Evolutionary conservation across 2,888 invertebrate genomes (phyloP).

Genomic region (Tetramorium bicarinatum): DNA sequence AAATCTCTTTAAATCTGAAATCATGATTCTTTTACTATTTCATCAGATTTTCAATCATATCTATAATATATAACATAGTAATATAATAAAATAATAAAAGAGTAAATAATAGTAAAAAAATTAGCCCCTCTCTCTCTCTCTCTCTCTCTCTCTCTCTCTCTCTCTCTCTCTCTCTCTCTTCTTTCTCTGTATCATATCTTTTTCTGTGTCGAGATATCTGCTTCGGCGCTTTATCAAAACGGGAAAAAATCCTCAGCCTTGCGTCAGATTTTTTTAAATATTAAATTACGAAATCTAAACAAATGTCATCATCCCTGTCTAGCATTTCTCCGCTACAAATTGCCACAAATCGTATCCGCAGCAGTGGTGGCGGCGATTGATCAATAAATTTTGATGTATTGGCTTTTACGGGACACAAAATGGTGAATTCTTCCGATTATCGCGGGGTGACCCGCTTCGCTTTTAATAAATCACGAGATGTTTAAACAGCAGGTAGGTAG

Average conservation of each 20-base stretch:
- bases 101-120: not conserved
- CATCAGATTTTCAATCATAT: not conserved
- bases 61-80: not conserved
- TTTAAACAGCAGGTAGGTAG: constrained; percentile 9
- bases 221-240: not conserved
- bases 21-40: not conserved
- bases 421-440: constrained; percentile 45
- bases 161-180: not conserved
- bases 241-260: constrained; percentile 8
- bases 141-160: not conserved
- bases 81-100: too few species aligned
- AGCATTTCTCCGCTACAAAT: not conserved
- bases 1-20: too few species aligned
- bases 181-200: not conserved
- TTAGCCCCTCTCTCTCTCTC: too few species aligned
- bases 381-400: constrained; percentile 18
- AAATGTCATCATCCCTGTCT: not conserved
- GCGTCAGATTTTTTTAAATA: constrained; percentile 39
- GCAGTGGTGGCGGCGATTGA: constrained; percentile 5
- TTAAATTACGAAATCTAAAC: constrained; percentile 11
- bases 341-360: constrained; percentile 3
- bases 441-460: constrained; percentile 37
- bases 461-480: constrained; percentile 41
- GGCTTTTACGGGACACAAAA: constrained; percentile 14
- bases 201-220: not conserved